Base-by-base conservation (phyloP, 2,797 vertebrate genomes). In the Lithobates sylvaticus region DNA sequence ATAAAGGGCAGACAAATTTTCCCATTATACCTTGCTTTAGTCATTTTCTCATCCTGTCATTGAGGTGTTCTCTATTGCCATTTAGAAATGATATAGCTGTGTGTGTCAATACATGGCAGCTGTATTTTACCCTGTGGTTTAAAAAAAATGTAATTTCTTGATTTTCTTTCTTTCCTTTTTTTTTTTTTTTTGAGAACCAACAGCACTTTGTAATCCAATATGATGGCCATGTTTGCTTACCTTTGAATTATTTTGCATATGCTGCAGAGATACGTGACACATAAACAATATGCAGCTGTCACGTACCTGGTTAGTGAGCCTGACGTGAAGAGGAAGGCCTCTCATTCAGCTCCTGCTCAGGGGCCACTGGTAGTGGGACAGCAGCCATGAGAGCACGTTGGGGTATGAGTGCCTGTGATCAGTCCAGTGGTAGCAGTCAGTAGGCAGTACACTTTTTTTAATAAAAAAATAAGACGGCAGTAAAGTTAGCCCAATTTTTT, bases 1-100 rank as follows among this genome's bases (percentile, higher is more conserved):
- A 42, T 27, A 80, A 86, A 82, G 34, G 71, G 68, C 69, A 83
- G 75, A 42, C 54, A 64, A 67, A 34, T 77, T 27, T 77, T 67
- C 32, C 34, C 54, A 76, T 70, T 16, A 50, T 72, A 29, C 26
- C 7, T n/a, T 12, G 54, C 34, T 78, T 78, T 42, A 50, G 44
- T 58, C 75, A 54, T 74, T 61, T 61, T 78, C 16, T 21, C 16
- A 12, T 47, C 21, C 54, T 80, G 29, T 16, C 23, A 42, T 69
- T 69, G 23, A 69, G 50, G 36, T 15, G 5, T 81, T 76, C 16
- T 75, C 29, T 69, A 5, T 69, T 75, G 42, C 29, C 39, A 75
- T 81, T 74, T 39, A 36, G 12, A 74, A 72, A 58, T 61, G 29
- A 85, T 67, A 74, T 73, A 68, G 58, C n/a, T 71, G 15, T 74